phyloP scores from a whole-genome alignment of 2,888 invertebrate species.

The Chesias legatella region DNA sequence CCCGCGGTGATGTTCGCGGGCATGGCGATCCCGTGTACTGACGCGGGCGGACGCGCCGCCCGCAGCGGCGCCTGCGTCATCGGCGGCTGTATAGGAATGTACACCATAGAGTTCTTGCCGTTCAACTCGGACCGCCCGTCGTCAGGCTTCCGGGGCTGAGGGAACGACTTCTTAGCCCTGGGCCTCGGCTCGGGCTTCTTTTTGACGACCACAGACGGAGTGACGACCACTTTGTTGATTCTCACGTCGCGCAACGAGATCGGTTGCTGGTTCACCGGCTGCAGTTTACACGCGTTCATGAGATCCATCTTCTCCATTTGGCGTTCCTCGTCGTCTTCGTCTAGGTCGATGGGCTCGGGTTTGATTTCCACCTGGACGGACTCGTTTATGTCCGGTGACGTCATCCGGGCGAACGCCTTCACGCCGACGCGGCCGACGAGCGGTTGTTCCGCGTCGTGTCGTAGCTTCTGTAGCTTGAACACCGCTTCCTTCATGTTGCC shows the following conservation, averaged over 20 bases:
- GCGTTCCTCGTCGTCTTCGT: conserved; percentile 50
- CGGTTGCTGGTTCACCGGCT: conserved; percentile 51
- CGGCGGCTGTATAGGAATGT: conserved; percentile 73
- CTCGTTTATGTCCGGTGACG: conserved; percentile 45
- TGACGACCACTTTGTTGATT: conserved; percentile 56
- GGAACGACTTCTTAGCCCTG: conserved; percentile 64
- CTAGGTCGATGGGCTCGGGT: conserved; percentile 63
- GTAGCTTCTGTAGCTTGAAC: conserved; percentile 48
- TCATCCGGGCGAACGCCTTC: conserved; percentile 67
- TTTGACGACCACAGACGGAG: conserved; percentile 33
- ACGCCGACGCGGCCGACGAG: conserved; percentile 64
- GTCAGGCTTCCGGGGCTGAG: conserved; percentile 57
- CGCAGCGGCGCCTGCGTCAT: conserved; percentile 55
- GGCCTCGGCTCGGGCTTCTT: conserved; percentile 46
- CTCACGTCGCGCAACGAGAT: conserved; percentile 61
- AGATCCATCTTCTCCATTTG: conserved; percentile 62
- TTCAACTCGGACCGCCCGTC: conserved; percentile 62
- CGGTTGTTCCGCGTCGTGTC: conserved; percentile 37
- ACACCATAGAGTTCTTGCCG: conserved; percentile 73
- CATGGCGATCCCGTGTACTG: conserved; percentile 11
- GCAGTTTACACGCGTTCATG: conserved; percentile 60
- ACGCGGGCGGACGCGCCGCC: conserved; percentile 26
- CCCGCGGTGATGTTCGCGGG: conserved; percentile 11
- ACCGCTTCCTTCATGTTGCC: conserved; percentile 52
- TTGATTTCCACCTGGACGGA: conserved; percentile 63